Evolutionary conservation across 2,113 vertebrate genomes (phyloP).

Genomic region (Mus spicilegus): DNA sequence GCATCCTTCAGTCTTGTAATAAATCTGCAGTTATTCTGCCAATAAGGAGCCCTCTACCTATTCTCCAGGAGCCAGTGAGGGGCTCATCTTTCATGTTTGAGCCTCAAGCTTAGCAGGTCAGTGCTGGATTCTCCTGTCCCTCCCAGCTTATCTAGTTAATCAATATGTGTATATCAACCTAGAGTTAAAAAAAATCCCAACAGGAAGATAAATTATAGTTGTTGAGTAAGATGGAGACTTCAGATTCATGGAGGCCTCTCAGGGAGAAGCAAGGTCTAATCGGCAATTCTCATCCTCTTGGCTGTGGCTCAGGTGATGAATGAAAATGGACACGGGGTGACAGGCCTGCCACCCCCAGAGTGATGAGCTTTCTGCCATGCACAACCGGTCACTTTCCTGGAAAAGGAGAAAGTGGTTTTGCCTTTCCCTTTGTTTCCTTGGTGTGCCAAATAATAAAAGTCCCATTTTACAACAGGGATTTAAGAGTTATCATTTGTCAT

Average conservation of each 20-base stretch:
- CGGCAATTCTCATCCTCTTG: conserved; percentile 39
- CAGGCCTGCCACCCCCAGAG: background rate
- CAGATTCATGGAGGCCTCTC: conserved; percentile 54
- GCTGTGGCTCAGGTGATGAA: conserved; percentile 40
- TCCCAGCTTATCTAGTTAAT: conserved; percentile 50
- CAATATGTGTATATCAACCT: conserved; percentile 70
- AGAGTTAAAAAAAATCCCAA: background rate
- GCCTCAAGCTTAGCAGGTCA: background rate
- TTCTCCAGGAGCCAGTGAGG: background rate
- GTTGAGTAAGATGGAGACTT: conserved; percentile 43
- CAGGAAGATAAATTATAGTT: conserved; percentile 56
- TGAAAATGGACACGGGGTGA: conserved; percentile 24
- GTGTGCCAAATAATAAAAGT: conserved; percentile 40
- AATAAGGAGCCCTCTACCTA: background rate
- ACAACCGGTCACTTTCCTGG: background rate
- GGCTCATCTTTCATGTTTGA: background rate
- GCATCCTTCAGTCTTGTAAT: conserved; percentile 35
- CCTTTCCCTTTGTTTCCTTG: conserved; percentile 50
- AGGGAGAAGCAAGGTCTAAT: conserved; percentile 47
- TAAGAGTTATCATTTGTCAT: conserved; percentile 59
- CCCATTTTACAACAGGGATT: conserved; percentile 27
- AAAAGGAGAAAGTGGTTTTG: conserved; percentile 39
- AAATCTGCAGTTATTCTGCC: background rate
- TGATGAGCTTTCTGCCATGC: background rate
- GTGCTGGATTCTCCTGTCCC: background rate